Conservation (phyloP, 2,888 invertebrate species). For the Halictus quadricinctus region DNA sequence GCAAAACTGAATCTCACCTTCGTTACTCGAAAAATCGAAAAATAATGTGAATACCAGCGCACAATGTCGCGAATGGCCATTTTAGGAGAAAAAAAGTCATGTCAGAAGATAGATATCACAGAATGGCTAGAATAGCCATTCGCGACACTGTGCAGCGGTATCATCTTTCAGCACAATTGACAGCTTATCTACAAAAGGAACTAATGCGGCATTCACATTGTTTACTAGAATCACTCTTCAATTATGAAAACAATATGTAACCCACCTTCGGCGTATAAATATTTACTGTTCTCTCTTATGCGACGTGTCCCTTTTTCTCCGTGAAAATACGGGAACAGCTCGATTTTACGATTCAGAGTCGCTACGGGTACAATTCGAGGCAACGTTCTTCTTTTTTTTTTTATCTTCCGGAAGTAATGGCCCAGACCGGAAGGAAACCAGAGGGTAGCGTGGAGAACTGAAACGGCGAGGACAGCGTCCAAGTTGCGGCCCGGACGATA, state of each 20-base stretch:
- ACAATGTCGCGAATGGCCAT: no score
- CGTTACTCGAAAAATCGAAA: no score
- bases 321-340: neutral
- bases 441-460: constrained; percentile 5
- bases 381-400: neutral
- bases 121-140: no score
- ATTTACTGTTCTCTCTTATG: neutral
- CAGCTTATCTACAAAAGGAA: no score
- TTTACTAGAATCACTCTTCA: neutral
- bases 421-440: neutral
- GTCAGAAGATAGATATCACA: no score
- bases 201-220: no score
- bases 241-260: neutral
- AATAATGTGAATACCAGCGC: no score
- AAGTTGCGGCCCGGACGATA: constrained; percentile 10
- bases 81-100: no score
- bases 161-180: no score
- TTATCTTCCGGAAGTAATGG: constrained; percentile 3
- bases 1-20: no score
- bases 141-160: no score
- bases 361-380: neutral
- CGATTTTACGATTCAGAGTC: constrained; percentile 1
- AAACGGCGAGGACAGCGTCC: constrained; percentile 9
- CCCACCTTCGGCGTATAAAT: neutral
- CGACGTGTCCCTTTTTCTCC: neutral